phyloP scores from a whole-genome alignment of 2,797 vertebrate species.

The Sebastes taczanowskii region DNA sequence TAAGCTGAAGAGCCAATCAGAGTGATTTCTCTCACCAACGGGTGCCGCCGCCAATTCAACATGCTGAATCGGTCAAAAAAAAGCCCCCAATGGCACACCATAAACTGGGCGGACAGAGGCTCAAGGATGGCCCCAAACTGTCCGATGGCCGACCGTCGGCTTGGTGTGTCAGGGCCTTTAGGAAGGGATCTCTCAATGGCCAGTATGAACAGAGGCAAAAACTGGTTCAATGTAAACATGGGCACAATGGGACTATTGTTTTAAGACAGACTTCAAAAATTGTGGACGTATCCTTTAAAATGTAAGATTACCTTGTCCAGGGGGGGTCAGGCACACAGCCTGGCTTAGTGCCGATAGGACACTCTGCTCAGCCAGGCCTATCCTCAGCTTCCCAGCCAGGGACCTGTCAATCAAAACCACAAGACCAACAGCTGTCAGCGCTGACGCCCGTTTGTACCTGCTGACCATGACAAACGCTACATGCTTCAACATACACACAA shows the following conservation, averaged over 20 bases:
- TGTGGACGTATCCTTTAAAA: background rate
- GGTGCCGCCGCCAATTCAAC: too few species aligned
- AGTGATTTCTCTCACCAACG: too few species aligned
- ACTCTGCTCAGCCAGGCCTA: constrained; percentile 92
- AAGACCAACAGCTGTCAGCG: constrained; percentile 19
- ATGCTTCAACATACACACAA: background rate
- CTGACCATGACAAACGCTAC: constrained; percentile 17
- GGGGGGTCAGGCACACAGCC: constrained; percentile 89
- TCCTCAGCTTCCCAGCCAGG: constrained; percentile 90
- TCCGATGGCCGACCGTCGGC: too few species aligned
- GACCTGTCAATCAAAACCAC: constrained; percentile 82
- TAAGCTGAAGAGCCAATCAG: too few species aligned
- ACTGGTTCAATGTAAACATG: background rate
- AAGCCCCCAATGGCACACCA: too few species aligned
- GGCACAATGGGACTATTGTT: background rate
- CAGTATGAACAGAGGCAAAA: background rate
- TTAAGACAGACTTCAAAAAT: background rate
- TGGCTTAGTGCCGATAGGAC: constrained; percentile 88
- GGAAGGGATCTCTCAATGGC: background rate
- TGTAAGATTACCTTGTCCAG: constrained; percentile 85
- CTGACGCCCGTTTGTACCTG: background rate
- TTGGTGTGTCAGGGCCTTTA: too few species aligned
- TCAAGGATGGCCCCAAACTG: too few species aligned
- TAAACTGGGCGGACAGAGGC: too few species aligned
- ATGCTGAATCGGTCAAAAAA: too few species aligned